Evolutionary conservation across 2,797 vertebrate genomes (phyloP).

Genomic region (Sylvilagus floridanus): DNA sequence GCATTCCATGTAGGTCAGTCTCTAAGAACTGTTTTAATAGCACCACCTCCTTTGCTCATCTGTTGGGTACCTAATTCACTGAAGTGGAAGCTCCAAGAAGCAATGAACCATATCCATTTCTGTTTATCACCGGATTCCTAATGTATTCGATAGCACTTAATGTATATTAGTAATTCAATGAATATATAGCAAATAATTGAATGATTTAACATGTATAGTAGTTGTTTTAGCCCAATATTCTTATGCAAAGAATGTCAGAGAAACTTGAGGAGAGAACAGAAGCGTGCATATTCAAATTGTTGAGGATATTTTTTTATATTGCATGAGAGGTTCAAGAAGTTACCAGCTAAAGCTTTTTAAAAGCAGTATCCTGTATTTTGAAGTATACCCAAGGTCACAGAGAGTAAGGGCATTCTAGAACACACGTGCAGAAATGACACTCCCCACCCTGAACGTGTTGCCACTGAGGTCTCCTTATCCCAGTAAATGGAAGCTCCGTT

Average conservation of each 20-base stretch:
- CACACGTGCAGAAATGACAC: not conserved
- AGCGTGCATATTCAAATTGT: not conserved
- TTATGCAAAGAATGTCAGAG: not conserved
- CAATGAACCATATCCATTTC: not conserved
- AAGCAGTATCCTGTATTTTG: not conserved
- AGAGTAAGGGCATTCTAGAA: not conserved
- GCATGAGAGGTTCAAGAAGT: not conserved
- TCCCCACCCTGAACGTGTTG: not conserved
- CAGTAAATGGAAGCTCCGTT: not conserved
- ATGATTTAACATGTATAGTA: not conserved
- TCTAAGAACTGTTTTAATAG: not conserved
- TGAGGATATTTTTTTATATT: not conserved
- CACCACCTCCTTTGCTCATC: not conserved
- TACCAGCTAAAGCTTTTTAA: not conserved
- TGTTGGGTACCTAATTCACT: not conserved
- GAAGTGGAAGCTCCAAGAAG: not conserved
- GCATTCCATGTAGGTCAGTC: not conserved
- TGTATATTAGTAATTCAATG: not conserved
- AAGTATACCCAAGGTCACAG: not conserved
- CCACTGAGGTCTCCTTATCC: not conserved
- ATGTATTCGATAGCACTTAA: not conserved
- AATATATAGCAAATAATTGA: not conserved
- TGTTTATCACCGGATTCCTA: not conserved
- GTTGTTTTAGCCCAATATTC: constrained; percentile 50
- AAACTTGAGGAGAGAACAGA: not conserved